Conservation (phyloP, 1,140 invertebrate genomes). For the Panagrolaimus sp. region DNA sequence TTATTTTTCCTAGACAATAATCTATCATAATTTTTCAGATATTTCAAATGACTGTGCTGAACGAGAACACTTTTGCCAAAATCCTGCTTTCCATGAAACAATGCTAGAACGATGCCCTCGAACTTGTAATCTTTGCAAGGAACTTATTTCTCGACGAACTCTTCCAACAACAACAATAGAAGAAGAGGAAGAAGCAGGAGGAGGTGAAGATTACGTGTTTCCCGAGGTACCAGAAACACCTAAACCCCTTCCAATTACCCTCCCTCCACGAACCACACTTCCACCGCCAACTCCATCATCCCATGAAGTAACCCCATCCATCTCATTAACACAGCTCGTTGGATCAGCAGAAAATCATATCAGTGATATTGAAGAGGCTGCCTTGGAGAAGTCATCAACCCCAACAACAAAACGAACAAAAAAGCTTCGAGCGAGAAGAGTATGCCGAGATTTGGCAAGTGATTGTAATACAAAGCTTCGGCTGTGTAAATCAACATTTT, state of each 20-base stretch:
- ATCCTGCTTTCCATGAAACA: constrained; percentile 2
- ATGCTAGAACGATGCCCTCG: constrained; percentile 4
- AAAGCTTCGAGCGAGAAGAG: neutral
- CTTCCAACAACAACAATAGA: neutral
- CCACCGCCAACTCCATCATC: neutral
- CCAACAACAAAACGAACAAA: neutral
- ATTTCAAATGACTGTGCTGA: neutral
- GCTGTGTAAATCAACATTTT: neutral
- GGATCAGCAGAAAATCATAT: neutral
- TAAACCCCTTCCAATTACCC: no score
- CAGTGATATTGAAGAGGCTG: neutral
- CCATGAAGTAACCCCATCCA: neutral
- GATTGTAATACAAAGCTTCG: neutral
- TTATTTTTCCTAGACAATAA: no score
- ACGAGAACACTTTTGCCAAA: neutral
- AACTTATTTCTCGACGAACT: neutral
- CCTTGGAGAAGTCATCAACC: neutral
- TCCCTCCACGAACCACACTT: no score
- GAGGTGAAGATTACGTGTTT: neutral
- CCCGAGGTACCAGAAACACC: neutral
- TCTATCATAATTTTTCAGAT: neutral
- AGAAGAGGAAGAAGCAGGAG: neutral
- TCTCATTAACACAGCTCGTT: neutral
- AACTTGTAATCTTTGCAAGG: neutral
- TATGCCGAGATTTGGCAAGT: neutral